Conservation (phyloP, 2,888 invertebrate genomes). For the Chalcis sispes region DNA sequence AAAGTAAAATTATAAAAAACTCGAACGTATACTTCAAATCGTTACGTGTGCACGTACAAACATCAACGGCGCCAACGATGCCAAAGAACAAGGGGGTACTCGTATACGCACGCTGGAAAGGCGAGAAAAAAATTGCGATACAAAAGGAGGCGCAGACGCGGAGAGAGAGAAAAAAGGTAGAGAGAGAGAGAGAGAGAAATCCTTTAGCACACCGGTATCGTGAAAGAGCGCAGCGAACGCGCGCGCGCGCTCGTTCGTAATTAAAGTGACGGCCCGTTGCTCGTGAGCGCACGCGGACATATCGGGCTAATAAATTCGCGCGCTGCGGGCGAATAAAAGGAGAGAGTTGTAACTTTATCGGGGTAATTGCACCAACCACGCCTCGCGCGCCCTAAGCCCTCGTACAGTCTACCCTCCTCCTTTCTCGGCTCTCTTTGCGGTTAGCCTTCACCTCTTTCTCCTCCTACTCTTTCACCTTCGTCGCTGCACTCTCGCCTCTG, state of each 20-base stretch:
- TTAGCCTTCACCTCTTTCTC: slow-evolving; percentile 21
- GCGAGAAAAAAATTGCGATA: too few relatives aligned
- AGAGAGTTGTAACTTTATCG: slow-evolving; percentile 73
- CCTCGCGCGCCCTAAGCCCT: slow-evolving; percentile 67
- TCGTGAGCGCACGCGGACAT: too few relatives aligned
- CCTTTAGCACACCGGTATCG: not conserved
- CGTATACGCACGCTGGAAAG: too few relatives aligned
- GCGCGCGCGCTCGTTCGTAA: slow-evolving; percentile 63
- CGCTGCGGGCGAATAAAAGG: slow-evolving; percentile 69
- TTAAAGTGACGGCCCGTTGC: slow-evolving; percentile 73
- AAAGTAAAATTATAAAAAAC: too few relatives aligned
- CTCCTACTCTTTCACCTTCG: too few relatives aligned
- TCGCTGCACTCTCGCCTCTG: too few relatives aligned
- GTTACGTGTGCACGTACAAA: too few relatives aligned
- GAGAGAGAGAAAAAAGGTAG: slow-evolving; percentile 2
- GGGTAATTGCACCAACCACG: slow-evolving; percentile 72
- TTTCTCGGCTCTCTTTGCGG: slow-evolving; percentile 16
- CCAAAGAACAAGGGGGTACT: too few relatives aligned
- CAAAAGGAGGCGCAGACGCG: too few relatives aligned
- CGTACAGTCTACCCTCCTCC: too few relatives aligned
- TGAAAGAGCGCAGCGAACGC: slow-evolving; percentile 18
- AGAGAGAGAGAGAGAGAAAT: not conserved
- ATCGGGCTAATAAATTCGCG: slow-evolving; percentile 72
- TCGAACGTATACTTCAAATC: too few relatives aligned
- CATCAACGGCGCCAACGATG: too few relatives aligned